These are phyloP conservation scores for Leptinotarsa haldemani DNA, from an alignment of 2,888 invertebrate species.

Conservation along the genomic window DNA sequence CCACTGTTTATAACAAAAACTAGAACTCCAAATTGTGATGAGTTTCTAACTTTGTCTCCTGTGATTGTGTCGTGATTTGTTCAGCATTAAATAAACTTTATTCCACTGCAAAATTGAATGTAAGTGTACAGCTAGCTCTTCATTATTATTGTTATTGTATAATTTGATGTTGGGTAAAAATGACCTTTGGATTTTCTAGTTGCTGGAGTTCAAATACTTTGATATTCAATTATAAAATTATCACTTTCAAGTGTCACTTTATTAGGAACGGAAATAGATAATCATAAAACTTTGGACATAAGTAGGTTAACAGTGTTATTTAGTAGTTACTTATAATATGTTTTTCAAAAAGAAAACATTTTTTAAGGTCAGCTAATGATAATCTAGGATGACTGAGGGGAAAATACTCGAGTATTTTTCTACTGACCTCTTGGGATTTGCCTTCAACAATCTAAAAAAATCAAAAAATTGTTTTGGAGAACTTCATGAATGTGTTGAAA, in stretches of 20 bases:
- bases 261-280: neutral
- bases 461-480: too few relatives aligned
- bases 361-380: too few relatives aligned
- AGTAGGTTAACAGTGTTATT: constrained; percentile 1
- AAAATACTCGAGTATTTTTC: too few relatives aligned
- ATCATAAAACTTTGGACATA: neutral
- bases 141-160: neutral
- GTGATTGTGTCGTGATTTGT: neutral
- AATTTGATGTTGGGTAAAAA: neutral
- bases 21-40: neutral
- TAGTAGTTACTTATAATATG: neutral
- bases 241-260: neutral
- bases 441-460: too few relatives aligned
- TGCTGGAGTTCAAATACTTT: neutral
- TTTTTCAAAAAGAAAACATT: neutral
- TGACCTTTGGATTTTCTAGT: neutral
- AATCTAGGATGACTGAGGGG: too few relatives aligned
- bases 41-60: neutral
- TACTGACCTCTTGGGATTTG: too few relatives aligned
- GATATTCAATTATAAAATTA: neutral
- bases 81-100: neutral
- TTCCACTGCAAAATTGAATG: neutral
- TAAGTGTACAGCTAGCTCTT: neutral
- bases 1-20: neutral
- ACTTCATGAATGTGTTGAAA: too few relatives aligned